Percentiles rank a stretch among this genome's conserved stretches.
Evolutionary conservation across 2,113 vertebrate species (phyloP).

Genomic region (Dolichallabes microphthalmus): DNA sequence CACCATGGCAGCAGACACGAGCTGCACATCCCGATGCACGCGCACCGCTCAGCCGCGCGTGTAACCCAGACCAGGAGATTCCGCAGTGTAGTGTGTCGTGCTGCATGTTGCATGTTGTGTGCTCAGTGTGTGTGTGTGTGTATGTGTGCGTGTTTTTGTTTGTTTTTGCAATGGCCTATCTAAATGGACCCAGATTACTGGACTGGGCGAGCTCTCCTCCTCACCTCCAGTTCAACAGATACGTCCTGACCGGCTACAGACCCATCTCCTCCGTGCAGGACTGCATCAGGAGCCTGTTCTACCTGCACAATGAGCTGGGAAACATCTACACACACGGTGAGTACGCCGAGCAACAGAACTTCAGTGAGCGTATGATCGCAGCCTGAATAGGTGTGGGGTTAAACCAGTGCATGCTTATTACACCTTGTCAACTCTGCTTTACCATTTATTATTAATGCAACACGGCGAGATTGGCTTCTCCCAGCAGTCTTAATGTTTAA

Average conservation of each 20-base stretch:
- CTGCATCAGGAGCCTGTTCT: slow-evolving; percentile 87
- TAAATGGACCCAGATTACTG: slow-evolving; percentile 83
- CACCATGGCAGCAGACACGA: background rate
- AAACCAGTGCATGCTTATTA: background rate
- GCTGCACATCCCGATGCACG: slow-evolving; percentile 5
- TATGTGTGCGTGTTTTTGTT: slow-evolving; percentile 41
- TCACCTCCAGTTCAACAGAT: slow-evolving; percentile 91
- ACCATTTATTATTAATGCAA: background rate
- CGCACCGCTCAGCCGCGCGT: background rate
- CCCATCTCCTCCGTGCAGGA: slow-evolving; percentile 84
- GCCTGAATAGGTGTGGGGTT: background rate
- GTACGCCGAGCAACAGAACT: slow-evolving; percentile 40
- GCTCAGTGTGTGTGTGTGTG: background rate
- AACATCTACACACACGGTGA: slow-evolving; percentile 94
- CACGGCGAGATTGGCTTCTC: background rate
- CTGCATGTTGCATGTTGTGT: background rate
- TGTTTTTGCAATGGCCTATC: slow-evolving; percentile 79
- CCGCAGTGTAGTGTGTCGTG: background rate
- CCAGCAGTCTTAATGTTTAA: background rate
- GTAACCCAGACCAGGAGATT: background rate
- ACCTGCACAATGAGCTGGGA: slow-evolving; percentile 90
- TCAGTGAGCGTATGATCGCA: background rate
- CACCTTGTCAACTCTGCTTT: background rate
- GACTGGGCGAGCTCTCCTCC: slow-evolving; percentile 89
- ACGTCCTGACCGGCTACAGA: slow-evolving; percentile 87